Conservation (phyloP, 2,113 vertebrate genomes). For the Aramus guarauna region DNA sequence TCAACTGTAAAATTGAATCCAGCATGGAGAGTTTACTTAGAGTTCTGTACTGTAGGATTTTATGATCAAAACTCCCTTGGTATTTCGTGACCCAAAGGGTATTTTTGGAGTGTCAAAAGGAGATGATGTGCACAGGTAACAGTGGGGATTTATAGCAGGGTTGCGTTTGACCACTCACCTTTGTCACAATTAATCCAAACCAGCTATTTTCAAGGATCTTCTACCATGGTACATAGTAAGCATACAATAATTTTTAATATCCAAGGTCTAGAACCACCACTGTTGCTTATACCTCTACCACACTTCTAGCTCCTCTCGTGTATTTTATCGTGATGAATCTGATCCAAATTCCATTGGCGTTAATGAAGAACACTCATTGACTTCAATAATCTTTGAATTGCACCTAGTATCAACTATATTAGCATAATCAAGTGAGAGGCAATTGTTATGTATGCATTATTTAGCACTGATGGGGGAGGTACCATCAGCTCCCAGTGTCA, state of each 20-base stretch:
- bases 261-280: background rate
- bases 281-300: background rate
- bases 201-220: constrained; percentile 26
- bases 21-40: background rate
- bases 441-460: constrained; percentile 48
- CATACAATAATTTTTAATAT: background rate
- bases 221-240: background rate
- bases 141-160: background rate
- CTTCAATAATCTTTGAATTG: constrained; percentile 51
- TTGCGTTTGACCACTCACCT: background rate
- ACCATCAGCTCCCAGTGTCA: background rate
- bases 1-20: background rate
- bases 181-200: constrained; percentile 25
- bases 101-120: background rate
- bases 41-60: background rate
- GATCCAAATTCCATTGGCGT: constrained; percentile 9
- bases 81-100: background rate
- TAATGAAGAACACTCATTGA: constrained; percentile 40
- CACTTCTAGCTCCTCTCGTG: background rate
- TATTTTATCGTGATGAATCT: constrained; percentile 29
- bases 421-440: constrained; percentile 44
- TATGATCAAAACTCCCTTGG: background rate
- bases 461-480: constrained; percentile 38
- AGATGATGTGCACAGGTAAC: background rate
- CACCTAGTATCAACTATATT: constrained; percentile 12